Evolutionary conservation across 2,113 vertebrate genomes (phyloP), one percentile per base, ranked within the genome.

Genomic region (Varanus komodoensis): DNA sequence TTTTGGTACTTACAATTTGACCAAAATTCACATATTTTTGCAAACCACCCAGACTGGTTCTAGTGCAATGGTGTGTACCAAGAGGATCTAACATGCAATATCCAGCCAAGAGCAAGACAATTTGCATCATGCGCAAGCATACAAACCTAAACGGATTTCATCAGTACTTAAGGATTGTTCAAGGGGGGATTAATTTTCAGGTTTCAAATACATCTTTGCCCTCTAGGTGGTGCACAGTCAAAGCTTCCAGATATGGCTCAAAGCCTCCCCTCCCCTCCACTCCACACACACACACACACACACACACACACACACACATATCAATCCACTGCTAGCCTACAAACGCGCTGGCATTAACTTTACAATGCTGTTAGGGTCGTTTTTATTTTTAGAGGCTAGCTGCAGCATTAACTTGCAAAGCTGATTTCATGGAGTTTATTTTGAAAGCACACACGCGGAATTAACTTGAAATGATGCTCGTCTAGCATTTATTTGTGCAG

Each of bases 341-440:
- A 84, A 88, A 84, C 79, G 19, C 81, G 61, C 82, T 69, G n/a
- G 2, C 86, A 52, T 75, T 32, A 34, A 50, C 91, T 95, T 87
- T 50, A 68, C 82, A 0, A 0, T 93, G 88, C 74, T 2, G 73
- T 3, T 87, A 50, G 32, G 57, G 48, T 38, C 71, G 87, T 0
- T 1, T 89, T 94, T 96, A 95, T 96, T 97, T 96, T 90, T 93
- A 92, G 91, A 95, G 74, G 48, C 84, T 74, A 92, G 92, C 90
- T 93, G 50, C 93, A 93, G 82, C 32, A 92, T 23, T 17, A 80
- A 74, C 89, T 94, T 92, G 83, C 88, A 95, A 89, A 95, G 93
- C 89, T 90, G 93, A 83, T 77, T 67, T 89, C n/a, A 19, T 0
- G 0, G 85, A 89, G 81, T 93, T 96, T 94, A 95, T 96, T 96